Evolutionary conservation across 2,888 invertebrate species (phyloP).

Genomic region (Macaria notata): DNA sequence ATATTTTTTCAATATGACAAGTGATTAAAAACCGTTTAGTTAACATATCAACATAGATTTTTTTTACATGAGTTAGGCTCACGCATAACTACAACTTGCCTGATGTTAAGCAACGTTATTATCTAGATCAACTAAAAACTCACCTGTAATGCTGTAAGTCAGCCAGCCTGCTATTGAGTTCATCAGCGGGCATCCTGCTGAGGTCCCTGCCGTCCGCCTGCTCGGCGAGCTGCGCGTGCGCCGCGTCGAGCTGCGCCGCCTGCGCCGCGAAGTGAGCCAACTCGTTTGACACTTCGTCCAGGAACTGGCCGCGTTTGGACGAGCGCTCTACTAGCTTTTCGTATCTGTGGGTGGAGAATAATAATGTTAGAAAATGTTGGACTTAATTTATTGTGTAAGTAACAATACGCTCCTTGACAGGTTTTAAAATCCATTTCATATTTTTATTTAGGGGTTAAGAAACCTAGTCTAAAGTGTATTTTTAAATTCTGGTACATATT

Average conservation of each 20-base stretch:
- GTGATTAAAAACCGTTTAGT: no score
- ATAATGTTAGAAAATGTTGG: neutral
- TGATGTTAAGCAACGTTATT: no score
- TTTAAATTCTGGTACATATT: no score
- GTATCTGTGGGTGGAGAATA: conserved; percentile 81
- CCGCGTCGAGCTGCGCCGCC: conserved; percentile 86
- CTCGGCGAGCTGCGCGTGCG: conserved; percentile 87
- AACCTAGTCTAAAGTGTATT: no score
- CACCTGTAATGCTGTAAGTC: conserved; percentile 82
- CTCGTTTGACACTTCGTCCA: conserved; percentile 89
- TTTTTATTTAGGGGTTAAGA: no score
- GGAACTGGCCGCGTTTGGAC: conserved; percentile 89
- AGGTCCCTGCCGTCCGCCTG: conserved; percentile 88
- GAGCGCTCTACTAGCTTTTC: conserved; percentile 93
- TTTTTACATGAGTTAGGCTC: no score
- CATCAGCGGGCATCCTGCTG: conserved; percentile 84
- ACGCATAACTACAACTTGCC: no score
- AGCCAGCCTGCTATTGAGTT: conserved; percentile 66
- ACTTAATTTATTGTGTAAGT: no score
- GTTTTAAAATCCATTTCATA: no score
- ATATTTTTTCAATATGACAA: no score
- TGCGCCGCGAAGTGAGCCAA: conserved; percentile 86
- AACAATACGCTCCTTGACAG: no score
- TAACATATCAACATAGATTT: no score
- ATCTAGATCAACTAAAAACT: neutral